Base-by-base conservation (phyloP, 2,797 vertebrate genomes). In the Thalassophryne amazonica region DNA sequence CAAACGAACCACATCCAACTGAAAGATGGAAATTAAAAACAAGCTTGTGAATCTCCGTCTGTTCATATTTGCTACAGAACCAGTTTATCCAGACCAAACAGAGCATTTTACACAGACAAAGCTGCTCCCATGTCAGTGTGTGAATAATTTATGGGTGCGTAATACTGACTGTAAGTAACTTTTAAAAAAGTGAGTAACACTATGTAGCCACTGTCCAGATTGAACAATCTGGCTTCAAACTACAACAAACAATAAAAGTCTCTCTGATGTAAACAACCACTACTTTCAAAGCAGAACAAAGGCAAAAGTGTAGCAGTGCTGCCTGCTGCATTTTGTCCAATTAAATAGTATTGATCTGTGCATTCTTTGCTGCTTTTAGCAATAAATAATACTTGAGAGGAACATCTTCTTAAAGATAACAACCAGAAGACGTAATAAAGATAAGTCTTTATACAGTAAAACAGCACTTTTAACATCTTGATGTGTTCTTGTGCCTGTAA, bases 271-370 rank as follows among this genome's bases (percentile, higher is more conserved):
- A 65, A 76, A 69, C 51, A 53, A 24, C 12, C 15, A 48, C 22
- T 10, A 38, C 15, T 60, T 50, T 55, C 25, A 35, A 29, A 60
- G 29, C 43, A 48, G 27, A 5, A 67, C 49, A 67, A 75, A 85
- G 78, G 79, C 72, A 85, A 75, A 58, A 28, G 43, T 64, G 50
- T 69, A 68, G 76, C 41, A 46, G 48, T 53, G 6, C 40, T 21
- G 25, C 4, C 6, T 22, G n/a, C n/a, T 43, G 35, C 35, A 36
- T 47, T 45, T n/a, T 42, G 28, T 29, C 21, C 14, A 20, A 42
- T 8, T 15, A 42, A 60, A 56, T 21, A 43, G 23, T 34, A 7
- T 37, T 54, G 11, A 36, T 46, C 7, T 33, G 23, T n/a, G 51
- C 39, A 31, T 41, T 8, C 27, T 42, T 16, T 13, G 8, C 16